Evolutionary conservation across 2,113 vertebrate species (phyloP), one percentile per base, ranked within the genome.

Genomic region (Pheucticus melanocephalus): DNA sequence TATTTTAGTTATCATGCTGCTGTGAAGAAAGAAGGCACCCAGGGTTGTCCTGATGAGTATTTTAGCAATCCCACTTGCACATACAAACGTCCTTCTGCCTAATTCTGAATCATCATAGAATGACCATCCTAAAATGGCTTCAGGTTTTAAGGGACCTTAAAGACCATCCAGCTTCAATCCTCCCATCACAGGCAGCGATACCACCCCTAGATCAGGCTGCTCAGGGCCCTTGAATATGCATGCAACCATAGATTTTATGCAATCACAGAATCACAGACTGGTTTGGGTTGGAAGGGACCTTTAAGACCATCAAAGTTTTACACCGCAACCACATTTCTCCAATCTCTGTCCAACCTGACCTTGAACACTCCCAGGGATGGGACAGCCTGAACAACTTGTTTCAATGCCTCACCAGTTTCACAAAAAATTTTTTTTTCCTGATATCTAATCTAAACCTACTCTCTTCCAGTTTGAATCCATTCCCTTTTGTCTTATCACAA

Each of bases 181-280:
- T 44, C 15, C 4, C 9, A 31, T 28, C 24, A 53, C 0, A 0
- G 33, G 24, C 6, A 2, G n/a, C 4, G 0, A 75, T 53, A 47
- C 24, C 61, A 66, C 11, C 30, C 15, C 28, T 31, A 53, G 23
- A 45, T 30, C 45, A 53, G 60, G 33, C 30, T 75, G 86, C 39
- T 68, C 45, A 68, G n/a, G 30, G 20, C 0, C 53, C n/a, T 23
- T 35, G 24, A 60, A 68, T 25, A 45, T 23, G 18, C 61, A 82
- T 15, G 8, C 24, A 59, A 33, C 3, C 31, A 51, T 2, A 57
- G 22, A 50, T 22, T 80, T 40, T 42, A 35, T 27, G 31, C 27
- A 65, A 59, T n/a, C 50, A 57, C 31, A 73, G 59, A 56, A 50
- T n/a, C 54, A 25, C 25, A 56, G 31, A 48, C 18, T 30, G 61